A percentile compares a stretch with the other conserved stretches of the same genome.
Evolutionary conservation across 1,140 invertebrate genomes (phyloP).

Genomic region (Lepidurus couesii): DNA sequence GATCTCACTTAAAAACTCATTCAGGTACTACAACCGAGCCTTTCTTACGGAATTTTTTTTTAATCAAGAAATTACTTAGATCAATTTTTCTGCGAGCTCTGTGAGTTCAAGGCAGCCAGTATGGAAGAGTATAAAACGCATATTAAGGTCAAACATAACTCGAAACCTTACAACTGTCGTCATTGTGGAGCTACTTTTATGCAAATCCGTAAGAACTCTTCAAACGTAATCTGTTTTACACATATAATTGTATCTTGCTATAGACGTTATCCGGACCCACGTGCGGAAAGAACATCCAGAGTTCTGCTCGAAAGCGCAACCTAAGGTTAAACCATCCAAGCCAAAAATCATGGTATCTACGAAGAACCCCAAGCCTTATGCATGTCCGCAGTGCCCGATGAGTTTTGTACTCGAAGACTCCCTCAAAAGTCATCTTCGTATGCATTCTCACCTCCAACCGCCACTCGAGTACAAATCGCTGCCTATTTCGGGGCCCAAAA

Average conservation of each 20-base stretch:
- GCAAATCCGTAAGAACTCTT: slow-evolving; percentile 24
- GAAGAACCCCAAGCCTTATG: slow-evolving; percentile 10
- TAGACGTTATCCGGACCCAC: slow-evolving; percentile 24
- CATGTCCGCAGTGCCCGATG: slow-evolving; percentile 25
- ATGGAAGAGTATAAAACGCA: slow-evolving; percentile 4
- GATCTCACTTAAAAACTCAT: not conserved
- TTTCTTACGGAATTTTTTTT: not conserved
- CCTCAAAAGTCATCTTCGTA: slow-evolving; percentile 18
- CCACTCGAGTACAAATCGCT: slow-evolving; percentile 26
- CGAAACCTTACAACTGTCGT: slow-evolving; percentile 24
- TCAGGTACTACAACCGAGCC: not conserved
- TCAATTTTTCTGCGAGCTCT: slow-evolving; percentile 18
- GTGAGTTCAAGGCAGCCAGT: not conserved
- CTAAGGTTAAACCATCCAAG: not conserved
- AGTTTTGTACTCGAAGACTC: slow-evolving; percentile 25
- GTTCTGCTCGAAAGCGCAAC: not conserved
- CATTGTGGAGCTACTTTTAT: slow-evolving; percentile 19
- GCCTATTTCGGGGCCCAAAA: not conserved
- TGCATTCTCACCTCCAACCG: slow-evolving; percentile 41
- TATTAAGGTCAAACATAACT: not conserved
- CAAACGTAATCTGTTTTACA: not conserved
- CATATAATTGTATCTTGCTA: not conserved
- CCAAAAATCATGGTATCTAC: not conserved
- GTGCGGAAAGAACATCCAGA: slow-evolving; percentile 24
- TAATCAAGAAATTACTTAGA: not conserved